A percentile compares a stretch with the other conserved stretches of the same genome.
These are phyloP conservation scores for Anas platyrhynchos DNA, from an alignment of 2,113 vertebrate species.

Conservation along the genomic window DNA sequence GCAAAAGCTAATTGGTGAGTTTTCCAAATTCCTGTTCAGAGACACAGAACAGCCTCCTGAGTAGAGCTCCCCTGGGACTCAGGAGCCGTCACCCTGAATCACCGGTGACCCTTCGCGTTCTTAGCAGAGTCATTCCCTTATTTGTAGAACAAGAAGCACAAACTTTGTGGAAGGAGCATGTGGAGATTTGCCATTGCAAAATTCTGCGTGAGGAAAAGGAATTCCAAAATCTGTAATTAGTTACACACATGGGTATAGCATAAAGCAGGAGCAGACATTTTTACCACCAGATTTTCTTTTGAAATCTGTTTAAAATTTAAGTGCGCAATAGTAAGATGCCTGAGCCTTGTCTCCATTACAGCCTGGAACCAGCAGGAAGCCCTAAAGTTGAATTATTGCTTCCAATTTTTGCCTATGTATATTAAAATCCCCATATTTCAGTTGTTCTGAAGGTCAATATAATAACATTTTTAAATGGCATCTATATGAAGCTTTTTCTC, in stretches of 20 bases:
- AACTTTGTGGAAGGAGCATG: not conserved
- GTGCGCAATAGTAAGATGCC: not conserved
- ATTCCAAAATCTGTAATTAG: constrained; percentile 10
- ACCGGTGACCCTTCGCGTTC: not conserved
- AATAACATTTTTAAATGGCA: not conserved
- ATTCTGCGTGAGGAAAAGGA: not conserved
- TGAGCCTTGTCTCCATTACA: not conserved
- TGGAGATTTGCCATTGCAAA: not conserved
- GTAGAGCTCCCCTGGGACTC: not conserved
- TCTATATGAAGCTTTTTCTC: not conserved
- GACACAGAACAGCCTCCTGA: not conserved
- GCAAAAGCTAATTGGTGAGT: constrained; percentile 6
- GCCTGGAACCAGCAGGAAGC: not conserved
- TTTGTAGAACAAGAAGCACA: not conserved
- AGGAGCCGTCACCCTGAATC: not conserved
- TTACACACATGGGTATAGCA: not conserved
- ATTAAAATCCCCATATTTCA: not conserved
- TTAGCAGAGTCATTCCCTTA: not conserved
- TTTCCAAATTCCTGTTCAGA: constrained; percentile 19
- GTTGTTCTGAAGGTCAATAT: not conserved
- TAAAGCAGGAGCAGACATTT: not conserved
- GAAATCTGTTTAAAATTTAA: constrained; percentile 31
- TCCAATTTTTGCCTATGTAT: not conserved
- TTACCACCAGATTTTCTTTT: not conserved
- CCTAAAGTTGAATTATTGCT: not conserved